Evolutionary conservation across 2,113 vertebrate genomes (phyloP).

Genomic region (Heloderma charlesbogerti): DNA sequence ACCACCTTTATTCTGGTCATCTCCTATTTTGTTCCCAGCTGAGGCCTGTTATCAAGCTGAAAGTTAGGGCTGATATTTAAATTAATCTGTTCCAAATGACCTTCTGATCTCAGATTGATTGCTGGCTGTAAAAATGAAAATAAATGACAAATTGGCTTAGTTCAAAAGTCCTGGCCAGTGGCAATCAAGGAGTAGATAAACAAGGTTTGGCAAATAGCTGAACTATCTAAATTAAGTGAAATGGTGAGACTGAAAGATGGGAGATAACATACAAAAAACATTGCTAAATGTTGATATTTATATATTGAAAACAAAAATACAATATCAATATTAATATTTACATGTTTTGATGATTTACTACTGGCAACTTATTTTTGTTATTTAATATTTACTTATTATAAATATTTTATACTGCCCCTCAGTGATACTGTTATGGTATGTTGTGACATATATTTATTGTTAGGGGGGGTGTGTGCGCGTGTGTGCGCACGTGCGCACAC

Average conservation of each 20-base stretch:
- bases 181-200: not conserved
- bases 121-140: not conserved
- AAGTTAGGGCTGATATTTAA: not conserved
- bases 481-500: not conserved
- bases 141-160: not conserved
- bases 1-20: not conserved
- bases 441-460: not conserved
- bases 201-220: not conserved
- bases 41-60: too few relatives aligned
- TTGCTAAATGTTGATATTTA: not conserved
- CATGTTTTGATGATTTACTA: not conserved
- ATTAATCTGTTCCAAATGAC: not conserved
- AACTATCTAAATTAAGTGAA: not conserved
- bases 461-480: not conserved
- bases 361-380: not conserved
- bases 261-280: not conserved
- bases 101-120: slow-evolving; percentile 1
- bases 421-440: not conserved
- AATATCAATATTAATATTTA: not conserved
- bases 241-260: not conserved
- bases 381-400: not conserved
- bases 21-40: not conserved
- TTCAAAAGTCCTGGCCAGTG: not conserved
- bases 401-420: not conserved
- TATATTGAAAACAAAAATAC: not conserved